phyloP scores from a whole-genome alignment of 2,888 invertebrate genomes.

The Eugnorisma glareosa region DNA sequence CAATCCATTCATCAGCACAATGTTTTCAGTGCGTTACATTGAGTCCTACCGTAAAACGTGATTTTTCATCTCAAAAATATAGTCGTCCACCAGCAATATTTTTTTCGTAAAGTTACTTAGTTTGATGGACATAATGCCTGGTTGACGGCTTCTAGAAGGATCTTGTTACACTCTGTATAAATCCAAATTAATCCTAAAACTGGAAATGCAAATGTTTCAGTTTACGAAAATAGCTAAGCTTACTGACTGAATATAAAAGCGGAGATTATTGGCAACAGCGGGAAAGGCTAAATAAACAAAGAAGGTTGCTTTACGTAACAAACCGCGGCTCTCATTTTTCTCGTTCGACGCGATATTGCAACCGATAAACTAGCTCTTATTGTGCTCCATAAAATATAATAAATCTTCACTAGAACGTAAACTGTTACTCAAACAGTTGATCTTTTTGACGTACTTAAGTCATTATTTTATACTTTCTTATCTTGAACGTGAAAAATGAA shows the following conservation, averaged over 20 bases:
- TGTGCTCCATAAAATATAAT: constrained; percentile 33
- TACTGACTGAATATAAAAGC: constrained; percentile 6
- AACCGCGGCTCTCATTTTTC: constrained; percentile 39
- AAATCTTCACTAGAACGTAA: not conserved
- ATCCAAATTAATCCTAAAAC: not conserved
- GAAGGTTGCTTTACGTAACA: constrained; percentile 34
- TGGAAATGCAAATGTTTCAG: constrained; percentile 10
- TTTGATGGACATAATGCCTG: too few species aligned
- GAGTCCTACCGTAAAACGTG: too few species aligned
- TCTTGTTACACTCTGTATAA: too few species aligned
- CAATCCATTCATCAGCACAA: too few species aligned
- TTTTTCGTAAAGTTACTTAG: too few species aligned
- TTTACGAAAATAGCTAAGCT: constrained; percentile 32
- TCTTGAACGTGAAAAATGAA: constrained; percentile 11
- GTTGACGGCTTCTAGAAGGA: too few species aligned
- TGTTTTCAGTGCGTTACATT: too few species aligned
- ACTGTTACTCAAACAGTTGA: not conserved
- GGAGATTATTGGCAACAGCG: constrained; percentile 32
- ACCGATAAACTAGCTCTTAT: constrained; percentile 51
- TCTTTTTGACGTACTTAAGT: not conserved
- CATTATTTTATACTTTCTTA: constrained; percentile 6
- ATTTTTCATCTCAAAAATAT: too few species aligned
- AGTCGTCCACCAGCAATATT: too few species aligned
- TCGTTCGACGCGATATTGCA: constrained; percentile 32
- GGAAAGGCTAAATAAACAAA: constrained; percentile 42